Conservation (phyloP, 2,888 invertebrate genomes). For the Parthenolecanium corni region DNA sequence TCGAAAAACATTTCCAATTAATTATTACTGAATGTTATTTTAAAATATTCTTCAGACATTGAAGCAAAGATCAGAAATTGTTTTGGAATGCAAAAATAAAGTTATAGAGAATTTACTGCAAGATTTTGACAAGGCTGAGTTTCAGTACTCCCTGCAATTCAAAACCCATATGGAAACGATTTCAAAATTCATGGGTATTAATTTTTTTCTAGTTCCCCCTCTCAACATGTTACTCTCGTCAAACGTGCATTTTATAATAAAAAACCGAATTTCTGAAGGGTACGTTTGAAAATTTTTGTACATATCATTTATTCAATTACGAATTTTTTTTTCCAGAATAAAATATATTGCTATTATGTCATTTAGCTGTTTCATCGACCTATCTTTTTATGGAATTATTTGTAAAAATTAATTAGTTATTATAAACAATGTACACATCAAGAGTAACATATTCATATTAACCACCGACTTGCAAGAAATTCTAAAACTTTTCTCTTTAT, state of each 20-base stretch:
- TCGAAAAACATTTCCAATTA: too few relatives aligned
- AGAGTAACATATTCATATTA: neutral
- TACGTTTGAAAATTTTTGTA: too few relatives aligned
- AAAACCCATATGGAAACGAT: slow-evolving; percentile 61
- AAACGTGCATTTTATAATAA: neutral
- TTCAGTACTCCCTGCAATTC: slow-evolving; percentile 59
- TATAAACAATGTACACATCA: too few relatives aligned
- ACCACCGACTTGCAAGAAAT: neutral
- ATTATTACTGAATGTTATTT: slow-evolving; percentile 31
- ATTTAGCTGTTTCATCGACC: too few relatives aligned
- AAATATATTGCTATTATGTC: too few relatives aligned
- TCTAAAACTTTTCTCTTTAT: neutral
- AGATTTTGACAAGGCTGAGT: slow-evolving; percentile 58
- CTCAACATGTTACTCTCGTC: neutral
- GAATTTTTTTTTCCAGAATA: too few relatives aligned
- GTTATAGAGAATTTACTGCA: slow-evolving; percentile 51
- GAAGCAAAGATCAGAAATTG: slow-evolving; percentile 48
- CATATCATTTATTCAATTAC: too few relatives aligned
- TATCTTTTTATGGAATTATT: too few relatives aligned
- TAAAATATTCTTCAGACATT: slow-evolving; percentile 41
- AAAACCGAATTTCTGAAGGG: too few relatives aligned
- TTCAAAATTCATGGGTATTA: slow-evolving; percentile 56
- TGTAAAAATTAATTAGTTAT: too few relatives aligned
- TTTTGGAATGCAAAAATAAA: slow-evolving; percentile 55
- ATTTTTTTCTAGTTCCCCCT: neutral